A percentile compares a stretch with the other conserved stretches of the same genome.
These are phyloP conservation scores for Apis florea DNA, from an alignment of 1,140 invertebrate genomes.

Conservation along the genomic window DNA sequence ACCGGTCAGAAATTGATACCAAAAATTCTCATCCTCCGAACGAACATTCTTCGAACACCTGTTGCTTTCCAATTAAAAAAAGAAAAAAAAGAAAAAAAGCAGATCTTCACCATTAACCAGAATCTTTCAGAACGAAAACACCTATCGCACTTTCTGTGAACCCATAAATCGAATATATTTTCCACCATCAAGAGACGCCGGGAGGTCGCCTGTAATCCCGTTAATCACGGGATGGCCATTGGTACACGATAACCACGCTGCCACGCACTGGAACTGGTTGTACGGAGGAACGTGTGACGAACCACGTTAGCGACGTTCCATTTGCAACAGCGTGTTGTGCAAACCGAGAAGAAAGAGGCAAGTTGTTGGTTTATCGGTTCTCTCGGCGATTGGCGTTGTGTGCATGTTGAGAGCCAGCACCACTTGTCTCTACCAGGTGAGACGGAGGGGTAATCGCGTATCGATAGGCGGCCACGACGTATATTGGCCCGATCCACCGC, in stretches of 20 bases:
- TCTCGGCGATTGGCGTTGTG: neutral
- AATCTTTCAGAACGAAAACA: no score
- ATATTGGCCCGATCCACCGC: conserved; percentile 19
- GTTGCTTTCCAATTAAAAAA: no score
- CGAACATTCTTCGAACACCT: no score
- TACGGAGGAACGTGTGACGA: conserved; percentile 2
- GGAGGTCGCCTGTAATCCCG: neutral
- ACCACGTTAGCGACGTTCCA: conserved; percentile 3
- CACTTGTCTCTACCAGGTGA: conserved; percentile 17
- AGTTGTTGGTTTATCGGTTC: neutral
- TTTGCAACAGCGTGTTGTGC: neutral
- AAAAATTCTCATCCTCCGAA: no score
- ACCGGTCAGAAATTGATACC: no score
- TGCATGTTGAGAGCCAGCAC: neutral
- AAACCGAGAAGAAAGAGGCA: neutral
- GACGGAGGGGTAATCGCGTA: conserved; percentile 21
- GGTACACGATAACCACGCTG: neutral
- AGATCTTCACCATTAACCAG: no score
- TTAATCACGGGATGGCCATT: neutral
- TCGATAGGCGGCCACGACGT: conserved; percentile 27
- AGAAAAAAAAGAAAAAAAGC: no score
- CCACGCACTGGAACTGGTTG: neutral
- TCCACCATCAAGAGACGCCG: no score
- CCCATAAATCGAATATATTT: no score
- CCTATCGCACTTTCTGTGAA: neutral